Percentiles rank a stretch among this genome's conserved stretches.
These are phyloP conservation scores for Phorcus lineatus DNA, from an alignment of 2,888 invertebrate genomes.

Conservation along the genomic window DNA sequence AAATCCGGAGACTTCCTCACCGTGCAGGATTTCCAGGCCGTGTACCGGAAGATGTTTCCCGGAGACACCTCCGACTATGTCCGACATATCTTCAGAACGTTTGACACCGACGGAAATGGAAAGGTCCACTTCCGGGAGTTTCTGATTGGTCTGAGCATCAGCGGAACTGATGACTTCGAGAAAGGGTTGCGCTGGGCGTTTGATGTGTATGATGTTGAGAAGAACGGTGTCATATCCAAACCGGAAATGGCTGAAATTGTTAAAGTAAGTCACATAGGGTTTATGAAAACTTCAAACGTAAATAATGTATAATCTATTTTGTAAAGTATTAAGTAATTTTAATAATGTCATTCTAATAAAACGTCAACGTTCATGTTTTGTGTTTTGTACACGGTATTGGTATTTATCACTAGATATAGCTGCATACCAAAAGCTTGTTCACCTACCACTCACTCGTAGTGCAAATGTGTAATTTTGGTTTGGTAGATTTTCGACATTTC, in stretches of 20 bases:
- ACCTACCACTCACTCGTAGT: too few relatives aligned
- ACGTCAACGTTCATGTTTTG: too few relatives aligned
- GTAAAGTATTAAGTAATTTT: too few relatives aligned
- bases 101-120: slow-evolving; percentile 21
- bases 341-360: too few relatives aligned
- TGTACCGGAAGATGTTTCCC: slow-evolving; percentile 26
- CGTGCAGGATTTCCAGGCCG: slow-evolving; percentile 21
- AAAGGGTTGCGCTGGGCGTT: slow-evolving; percentile 30
- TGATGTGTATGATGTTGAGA: slow-evolving; percentile 25
- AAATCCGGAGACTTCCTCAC: not conserved
- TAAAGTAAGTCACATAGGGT: not conserved
- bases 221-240: slow-evolving; percentile 16
- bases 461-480: too few relatives aligned
- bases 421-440: too few relatives aligned
- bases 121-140: slow-evolving; percentile 29
- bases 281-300: too few relatives aligned
- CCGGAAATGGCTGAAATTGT: slow-evolving; percentile 23
- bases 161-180: slow-evolving; percentile 24
- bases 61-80: slow-evolving; percentile 26
- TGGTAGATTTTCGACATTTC: too few relatives aligned
- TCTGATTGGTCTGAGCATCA: slow-evolving; percentile 26
- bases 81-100: slow-evolving; percentile 29
- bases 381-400: too few relatives aligned
- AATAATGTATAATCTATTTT: too few relatives aligned
- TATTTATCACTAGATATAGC: too few relatives aligned